Conservation (phyloP, 2,113 vertebrate genomes). For the Clarias batrachus region DNA sequence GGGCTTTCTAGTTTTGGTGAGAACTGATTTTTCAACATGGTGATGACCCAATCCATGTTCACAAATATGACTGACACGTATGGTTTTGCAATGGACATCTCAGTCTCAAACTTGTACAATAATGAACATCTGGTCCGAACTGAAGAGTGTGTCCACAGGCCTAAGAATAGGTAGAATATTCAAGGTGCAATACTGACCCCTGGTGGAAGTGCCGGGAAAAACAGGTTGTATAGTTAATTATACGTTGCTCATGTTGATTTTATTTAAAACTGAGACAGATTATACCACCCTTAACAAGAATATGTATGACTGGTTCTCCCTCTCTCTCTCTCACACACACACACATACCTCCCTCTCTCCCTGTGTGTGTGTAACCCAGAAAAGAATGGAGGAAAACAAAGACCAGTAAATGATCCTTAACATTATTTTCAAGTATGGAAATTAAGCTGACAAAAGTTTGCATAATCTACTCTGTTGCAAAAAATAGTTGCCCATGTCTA, state of each 20-base stretch:
- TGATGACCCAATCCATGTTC: not conserved
- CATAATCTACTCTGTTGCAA: not conserved
- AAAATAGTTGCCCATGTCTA: not conserved
- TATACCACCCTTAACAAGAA: not conserved
- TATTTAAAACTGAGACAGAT: not conserved
- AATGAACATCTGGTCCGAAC: not conserved
- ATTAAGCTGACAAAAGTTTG: not conserved
- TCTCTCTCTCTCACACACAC: no score
- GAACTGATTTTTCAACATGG: not conserved
- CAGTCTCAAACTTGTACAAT: not conserved
- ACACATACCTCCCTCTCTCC: no score
- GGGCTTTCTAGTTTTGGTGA: not conserved
- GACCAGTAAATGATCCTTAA: no score
- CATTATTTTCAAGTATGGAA: no score
- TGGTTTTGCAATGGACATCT: not conserved
- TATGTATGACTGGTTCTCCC: not conserved
- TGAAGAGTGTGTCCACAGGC: not conserved
- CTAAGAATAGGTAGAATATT: not conserved
- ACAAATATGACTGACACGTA: not conserved
- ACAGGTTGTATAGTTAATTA: not conserved
- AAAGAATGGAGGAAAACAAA: not conserved
- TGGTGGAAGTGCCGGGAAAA: not conserved
- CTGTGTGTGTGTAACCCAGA: not conserved
- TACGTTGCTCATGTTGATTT: not conserved
- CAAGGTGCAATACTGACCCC: slow-evolving; percentile 38